These are phyloP conservation scores for Syngnathus rostellatus DNA, from an alignment of 2,797 vertebrate species.

Conservation along the genomic window DNA sequence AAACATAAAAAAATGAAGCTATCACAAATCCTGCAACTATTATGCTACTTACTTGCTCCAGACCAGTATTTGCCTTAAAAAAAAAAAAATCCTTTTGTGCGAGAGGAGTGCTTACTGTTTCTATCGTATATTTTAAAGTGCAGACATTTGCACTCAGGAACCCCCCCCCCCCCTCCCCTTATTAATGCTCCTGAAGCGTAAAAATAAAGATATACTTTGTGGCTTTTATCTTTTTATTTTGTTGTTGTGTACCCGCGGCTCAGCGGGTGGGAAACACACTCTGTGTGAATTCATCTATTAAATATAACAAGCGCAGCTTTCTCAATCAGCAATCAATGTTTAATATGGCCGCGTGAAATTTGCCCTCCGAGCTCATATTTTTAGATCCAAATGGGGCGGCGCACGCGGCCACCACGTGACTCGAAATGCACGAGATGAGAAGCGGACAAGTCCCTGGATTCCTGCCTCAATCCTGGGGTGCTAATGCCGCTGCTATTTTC, in stretches of 20 bases:
- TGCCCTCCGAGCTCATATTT: constrained; percentile 48
- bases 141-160: background rate
- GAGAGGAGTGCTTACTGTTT: background rate
- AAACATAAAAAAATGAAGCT: background rate
- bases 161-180: background rate
- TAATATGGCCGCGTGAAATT: constrained; percentile 56
- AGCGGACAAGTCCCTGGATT: constrained; percentile 58
- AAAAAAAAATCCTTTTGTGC: background rate
- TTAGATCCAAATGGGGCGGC: constrained; percentile 47
- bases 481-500: constrained; percentile 64
- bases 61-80: background rate
- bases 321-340: constrained; percentile 60
- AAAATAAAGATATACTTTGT: constrained; percentile 35
- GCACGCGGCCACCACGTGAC: constrained; percentile 38
- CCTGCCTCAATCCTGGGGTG: constrained; percentile 33
- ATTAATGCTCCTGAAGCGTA: constrained; percentile 29
- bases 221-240: constrained; percentile 24
- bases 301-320: constrained; percentile 27
- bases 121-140: background rate
- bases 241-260: constrained; percentile 19
- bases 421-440: constrained; percentile 53
- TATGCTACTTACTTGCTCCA: too few relatives aligned
- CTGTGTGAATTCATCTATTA: constrained; percentile 14
- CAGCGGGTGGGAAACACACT: constrained; percentile 14
- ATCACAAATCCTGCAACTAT: too few relatives aligned